Conservation (phyloP, 2,888 invertebrate genomes). For the Troglohyphantes excavatus region DNA sequence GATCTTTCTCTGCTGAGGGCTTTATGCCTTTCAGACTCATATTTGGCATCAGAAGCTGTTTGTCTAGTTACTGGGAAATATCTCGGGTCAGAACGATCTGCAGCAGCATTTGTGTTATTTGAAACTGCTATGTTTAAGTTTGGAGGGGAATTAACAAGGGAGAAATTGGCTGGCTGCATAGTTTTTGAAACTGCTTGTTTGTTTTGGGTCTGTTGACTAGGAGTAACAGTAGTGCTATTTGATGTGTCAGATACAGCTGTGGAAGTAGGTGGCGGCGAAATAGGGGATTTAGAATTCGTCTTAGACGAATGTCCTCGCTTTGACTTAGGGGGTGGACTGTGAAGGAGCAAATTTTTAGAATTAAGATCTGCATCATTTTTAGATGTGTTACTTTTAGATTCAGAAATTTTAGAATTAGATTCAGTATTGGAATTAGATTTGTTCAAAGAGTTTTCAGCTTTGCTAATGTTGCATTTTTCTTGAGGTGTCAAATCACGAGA, state of each 20-base stretch:
- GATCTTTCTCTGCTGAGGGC: conserved; percentile 41
- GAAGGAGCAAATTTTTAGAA: conserved; percentile 75
- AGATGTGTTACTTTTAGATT: conserved; percentile 36
- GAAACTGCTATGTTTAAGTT: conserved; percentile 42
- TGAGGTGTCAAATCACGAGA: conserved; percentile 58
- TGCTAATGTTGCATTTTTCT: conserved; percentile 34
- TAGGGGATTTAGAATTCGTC: conserved; percentile 45
- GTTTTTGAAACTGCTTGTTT: conserved; percentile 25
- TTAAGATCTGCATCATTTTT: conserved; percentile 55
- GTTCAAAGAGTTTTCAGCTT: conserved; percentile 2
- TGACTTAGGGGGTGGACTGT: conserved; percentile 77
- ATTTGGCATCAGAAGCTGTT: conserved; percentile 69
- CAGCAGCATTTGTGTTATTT: conserved; percentile 35
- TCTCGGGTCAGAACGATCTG: conserved; percentile 67
- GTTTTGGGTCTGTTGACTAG: conserved; percentile 21
- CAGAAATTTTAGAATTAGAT: background rate
- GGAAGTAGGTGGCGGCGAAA: conserved; percentile 24
- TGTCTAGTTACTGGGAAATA: conserved; percentile 73
- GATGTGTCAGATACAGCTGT: conserved; percentile 18
- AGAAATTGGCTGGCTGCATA: conserved; percentile 40
- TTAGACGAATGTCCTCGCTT: conserved; percentile 68
- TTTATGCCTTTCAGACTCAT: conserved; percentile 69
- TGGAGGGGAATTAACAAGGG: conserved; percentile 24
- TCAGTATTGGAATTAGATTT: background rate
- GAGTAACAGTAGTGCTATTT: conserved; percentile 10